These are phyloP conservation scores for Troides oblongomaculatus DNA, from an alignment of 2,888 invertebrate genomes.

Conservation along the genomic window DNA sequence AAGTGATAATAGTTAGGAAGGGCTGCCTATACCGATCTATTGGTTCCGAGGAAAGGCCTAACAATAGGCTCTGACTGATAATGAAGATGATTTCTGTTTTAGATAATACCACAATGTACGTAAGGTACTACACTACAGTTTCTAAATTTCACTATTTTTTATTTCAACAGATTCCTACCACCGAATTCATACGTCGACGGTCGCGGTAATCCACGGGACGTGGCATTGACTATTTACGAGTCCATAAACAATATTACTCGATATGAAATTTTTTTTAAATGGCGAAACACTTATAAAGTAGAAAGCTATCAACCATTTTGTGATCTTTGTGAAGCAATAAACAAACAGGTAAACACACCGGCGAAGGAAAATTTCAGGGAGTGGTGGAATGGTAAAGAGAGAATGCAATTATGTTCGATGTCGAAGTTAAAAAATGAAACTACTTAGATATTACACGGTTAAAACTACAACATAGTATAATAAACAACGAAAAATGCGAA, in stretches of 20 bases:
- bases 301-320: slow-evolving; percentile 45
- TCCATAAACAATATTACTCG: slow-evolving; percentile 38
- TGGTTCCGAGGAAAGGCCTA: too few species aligned
- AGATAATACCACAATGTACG: too few species aligned
- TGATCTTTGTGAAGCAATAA: slow-evolving; percentile 47
- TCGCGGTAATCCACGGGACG: slow-evolving; percentile 48
- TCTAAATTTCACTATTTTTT: not conserved
- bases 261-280: slow-evolving; percentile 52
- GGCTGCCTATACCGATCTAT: too few species aligned
- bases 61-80: too few species aligned
- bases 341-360: slow-evolving; percentile 35
- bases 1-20: too few species aligned
- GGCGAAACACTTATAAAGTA: slow-evolving; percentile 56
- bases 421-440: slow-evolving; percentile 45
- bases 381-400: slow-evolving; percentile 55
- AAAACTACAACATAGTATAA: too few species aligned
- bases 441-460: slow-evolving; percentile 16
- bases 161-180: slow-evolving; percentile 51
- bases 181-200: slow-evolving; percentile 56
- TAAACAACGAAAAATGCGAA: too few species aligned
- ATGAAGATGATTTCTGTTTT: too few species aligned
- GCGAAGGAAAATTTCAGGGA: slow-evolving; percentile 45
- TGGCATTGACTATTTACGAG: slow-evolving; percentile 49
- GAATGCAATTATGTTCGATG: slow-evolving; percentile 52
- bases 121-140: too few species aligned